These are phyloP conservation scores for Phaedon cochleariae DNA, from an alignment of 2,888 invertebrate genomes.

Conservation along the genomic window DNA sequence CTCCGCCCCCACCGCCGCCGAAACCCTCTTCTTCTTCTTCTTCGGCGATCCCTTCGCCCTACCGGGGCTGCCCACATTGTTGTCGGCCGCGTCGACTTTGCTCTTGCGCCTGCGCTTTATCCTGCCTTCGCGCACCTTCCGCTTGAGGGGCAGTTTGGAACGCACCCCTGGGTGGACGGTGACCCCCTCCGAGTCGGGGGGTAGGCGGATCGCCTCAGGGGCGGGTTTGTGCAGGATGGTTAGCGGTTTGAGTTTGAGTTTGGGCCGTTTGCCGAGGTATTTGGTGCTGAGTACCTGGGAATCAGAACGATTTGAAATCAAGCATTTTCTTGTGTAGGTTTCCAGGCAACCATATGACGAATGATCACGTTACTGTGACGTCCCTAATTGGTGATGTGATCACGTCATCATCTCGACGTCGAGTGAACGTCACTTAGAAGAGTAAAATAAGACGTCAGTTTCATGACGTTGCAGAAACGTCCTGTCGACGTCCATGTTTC, in stretches of 20 bases:
- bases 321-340: too few relatives aligned
- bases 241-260: conserved; percentile 84
- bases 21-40: conserved; percentile 60
- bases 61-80: conserved; percentile 56
- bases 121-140: conserved; percentile 75
- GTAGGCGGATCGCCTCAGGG: conserved; percentile 86
- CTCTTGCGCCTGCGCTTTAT: conserved; percentile 64
- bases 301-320: too few relatives aligned
- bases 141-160: conserved; percentile 86
- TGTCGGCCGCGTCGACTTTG: conserved; percentile 46
- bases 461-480: too few relatives aligned
- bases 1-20: conserved; percentile 64
- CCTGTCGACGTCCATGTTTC: too few relatives aligned
- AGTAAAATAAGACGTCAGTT: too few relatives aligned
- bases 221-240: conserved; percentile 91
- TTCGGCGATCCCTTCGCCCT: conserved; percentile 57
- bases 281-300: conserved; percentile 80
- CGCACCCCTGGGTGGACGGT: conserved; percentile 88
- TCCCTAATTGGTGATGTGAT: too few relatives aligned
- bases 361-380: too few relatives aligned
- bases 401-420: too few relatives aligned
- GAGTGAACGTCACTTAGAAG: too few relatives aligned
- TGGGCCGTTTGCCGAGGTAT: conserved; percentile 80
- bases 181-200: conserved; percentile 74
- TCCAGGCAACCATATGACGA: too few relatives aligned